These are phyloP conservation scores for Catharus minimus DNA, from an alignment of 2,113 vertebrate genomes.

Conservation along the genomic window DNA sequence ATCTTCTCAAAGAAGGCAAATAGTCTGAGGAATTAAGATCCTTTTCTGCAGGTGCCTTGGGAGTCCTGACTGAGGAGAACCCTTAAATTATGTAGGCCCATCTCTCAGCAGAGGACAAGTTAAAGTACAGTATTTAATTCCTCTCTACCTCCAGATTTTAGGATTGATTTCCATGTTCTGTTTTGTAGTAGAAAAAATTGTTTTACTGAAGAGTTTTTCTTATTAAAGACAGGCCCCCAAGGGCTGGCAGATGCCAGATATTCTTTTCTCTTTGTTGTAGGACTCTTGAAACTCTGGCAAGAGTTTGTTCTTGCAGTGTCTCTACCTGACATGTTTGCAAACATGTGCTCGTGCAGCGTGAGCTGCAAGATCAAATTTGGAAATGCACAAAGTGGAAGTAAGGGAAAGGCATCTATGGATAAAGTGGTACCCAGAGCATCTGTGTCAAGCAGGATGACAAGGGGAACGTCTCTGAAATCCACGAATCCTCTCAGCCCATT, in stretches of 20 bases:
- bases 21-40: background rate
- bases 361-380: background rate
- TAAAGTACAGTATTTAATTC: background rate
- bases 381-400: background rate
- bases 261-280: background rate
- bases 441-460: background rate
- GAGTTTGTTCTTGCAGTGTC: background rate
- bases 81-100: background rate
- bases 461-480: background rate
- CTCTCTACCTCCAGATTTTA: background rate
- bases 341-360: accelerated
- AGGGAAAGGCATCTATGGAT: background rate
- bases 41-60: background rate
- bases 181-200: background rate
- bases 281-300: background rate
- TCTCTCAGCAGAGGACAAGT: background rate
- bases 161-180: background rate
- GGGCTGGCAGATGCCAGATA: background rate
- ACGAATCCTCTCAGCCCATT: background rate
- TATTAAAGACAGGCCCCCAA: background rate
- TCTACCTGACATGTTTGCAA: background rate
- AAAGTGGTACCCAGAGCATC: background rate
- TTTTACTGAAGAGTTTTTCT: background rate
- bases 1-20: background rate
- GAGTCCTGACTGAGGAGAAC: background rate